These are phyloP conservation scores for Drosophila lowei DNA, from an alignment of 1,140 invertebrate species.

Conservation along the genomic window DNA sequence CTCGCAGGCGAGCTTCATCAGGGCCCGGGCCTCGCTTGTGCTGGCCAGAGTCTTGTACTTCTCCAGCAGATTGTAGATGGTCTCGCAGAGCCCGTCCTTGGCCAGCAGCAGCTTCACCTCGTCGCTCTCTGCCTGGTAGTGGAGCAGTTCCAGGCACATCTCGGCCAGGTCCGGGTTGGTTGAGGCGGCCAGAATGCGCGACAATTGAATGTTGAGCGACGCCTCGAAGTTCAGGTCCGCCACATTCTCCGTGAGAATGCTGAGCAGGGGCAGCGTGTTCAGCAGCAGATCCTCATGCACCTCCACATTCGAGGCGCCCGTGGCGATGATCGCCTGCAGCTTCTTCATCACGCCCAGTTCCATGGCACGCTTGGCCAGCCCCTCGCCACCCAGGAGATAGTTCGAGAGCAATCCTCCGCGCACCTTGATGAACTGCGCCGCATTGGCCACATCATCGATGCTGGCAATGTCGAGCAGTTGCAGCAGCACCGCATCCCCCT, in stretches of 20 bases:
- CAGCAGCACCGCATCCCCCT: slow-evolving; percentile 85
- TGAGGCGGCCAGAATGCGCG: slow-evolving; percentile 86
- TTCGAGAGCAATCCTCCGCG: slow-evolving; percentile 90
- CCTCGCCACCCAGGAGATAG: slow-evolving; percentile 89
- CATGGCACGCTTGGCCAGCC: slow-evolving; percentile 87
- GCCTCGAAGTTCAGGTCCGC: slow-evolving; percentile 85
- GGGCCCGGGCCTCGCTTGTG: slow-evolving; percentile 88
- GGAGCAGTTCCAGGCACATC: slow-evolving; percentile 89
- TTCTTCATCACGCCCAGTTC: slow-evolving; percentile 88
- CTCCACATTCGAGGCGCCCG: slow-evolving; percentile 83
- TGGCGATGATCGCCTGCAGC: slow-evolving; percentile 84
- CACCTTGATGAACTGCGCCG: slow-evolving; percentile 85
- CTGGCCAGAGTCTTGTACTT: slow-evolving; percentile 86
- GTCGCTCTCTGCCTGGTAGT: slow-evolving; percentile 90
- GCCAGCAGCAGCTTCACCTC: slow-evolving; percentile 90
- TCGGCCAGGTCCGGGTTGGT: slow-evolving; percentile 88
- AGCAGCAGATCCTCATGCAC: slow-evolving; percentile 85
- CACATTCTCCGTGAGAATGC: slow-evolving; percentile 89
- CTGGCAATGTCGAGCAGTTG: slow-evolving; percentile 83
- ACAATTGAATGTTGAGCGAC: slow-evolving; percentile 85
- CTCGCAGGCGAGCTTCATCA: slow-evolving; percentile 93
- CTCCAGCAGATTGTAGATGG: slow-evolving; percentile 89
- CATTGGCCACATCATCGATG: slow-evolving; percentile 71
- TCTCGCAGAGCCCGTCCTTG: slow-evolving; percentile 89
- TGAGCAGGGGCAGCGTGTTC: slow-evolving; percentile 89